Evolutionary conservation across 2,113 vertebrate genomes (phyloP).

Genomic region (Oceanites oceanicus): DNA sequence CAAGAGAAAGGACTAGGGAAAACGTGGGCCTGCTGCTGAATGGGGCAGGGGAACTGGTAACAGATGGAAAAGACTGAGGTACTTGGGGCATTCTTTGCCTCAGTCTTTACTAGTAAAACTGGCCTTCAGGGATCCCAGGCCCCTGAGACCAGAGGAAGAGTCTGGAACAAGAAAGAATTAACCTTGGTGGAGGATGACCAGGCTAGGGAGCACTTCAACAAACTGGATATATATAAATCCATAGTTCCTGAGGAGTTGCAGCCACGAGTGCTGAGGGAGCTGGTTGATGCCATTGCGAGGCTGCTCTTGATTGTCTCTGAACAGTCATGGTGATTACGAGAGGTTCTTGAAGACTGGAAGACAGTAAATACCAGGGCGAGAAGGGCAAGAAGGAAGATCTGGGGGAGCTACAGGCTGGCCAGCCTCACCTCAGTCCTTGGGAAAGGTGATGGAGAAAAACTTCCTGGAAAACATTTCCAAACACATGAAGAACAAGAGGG

Average conservation of each 20-base stretch:
- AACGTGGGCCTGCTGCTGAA: not conserved
- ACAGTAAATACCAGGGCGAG: not conserved
- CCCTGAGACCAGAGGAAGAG: not conserved
- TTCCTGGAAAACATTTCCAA: not conserved
- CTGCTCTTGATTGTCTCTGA: not conserved
- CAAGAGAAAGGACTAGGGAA: not conserved
- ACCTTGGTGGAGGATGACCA: not conserved
- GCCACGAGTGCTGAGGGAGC: not conserved
- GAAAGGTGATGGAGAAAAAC: not conserved
- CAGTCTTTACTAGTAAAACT: not conserved
- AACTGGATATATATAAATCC: not conserved
- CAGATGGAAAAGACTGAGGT: not conserved
- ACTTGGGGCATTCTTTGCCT: not conserved
- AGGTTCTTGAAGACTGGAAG: not conserved
- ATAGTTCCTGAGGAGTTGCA: not conserved
- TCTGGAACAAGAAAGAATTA: not conserved
- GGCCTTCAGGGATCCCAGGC: not conserved
- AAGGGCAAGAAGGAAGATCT: not conserved
- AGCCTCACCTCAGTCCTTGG: not conserved
- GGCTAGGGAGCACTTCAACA: not conserved
- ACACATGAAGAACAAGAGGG: not conserved
- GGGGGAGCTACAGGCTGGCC: not conserved
- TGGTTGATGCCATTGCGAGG: not conserved
- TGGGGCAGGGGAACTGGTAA: not conserved
- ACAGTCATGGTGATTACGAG: not conserved